A percentile compares a stretch with the other conserved stretches of the same genome.
These are phyloP conservation scores for Cheilosia variabilis DNA, from an alignment of 2,888 invertebrate genomes.

Conservation along the genomic window DNA sequence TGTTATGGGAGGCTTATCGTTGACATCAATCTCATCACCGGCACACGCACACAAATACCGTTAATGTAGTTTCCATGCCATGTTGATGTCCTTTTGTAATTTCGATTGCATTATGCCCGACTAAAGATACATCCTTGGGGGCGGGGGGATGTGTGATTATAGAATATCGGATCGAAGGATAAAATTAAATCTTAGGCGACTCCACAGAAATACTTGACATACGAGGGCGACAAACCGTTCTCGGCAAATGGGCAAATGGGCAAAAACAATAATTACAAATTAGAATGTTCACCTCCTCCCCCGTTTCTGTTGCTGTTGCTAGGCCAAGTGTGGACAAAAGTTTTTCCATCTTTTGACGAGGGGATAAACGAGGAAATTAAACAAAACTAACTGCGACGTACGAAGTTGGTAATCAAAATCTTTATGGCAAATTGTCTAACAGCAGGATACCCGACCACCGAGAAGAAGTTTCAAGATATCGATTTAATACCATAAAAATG, in stretches of 20 bases:
- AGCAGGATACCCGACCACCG: background rate
- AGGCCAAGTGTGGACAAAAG: background rate
- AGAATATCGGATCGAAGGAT: conserved; percentile 51
- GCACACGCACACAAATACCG: conserved; percentile 6
- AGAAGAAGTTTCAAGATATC: background rate
- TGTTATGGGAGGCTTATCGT: conserved; percentile 56
- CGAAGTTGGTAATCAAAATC: background rate
- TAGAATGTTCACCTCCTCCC: conserved; percentile 30
- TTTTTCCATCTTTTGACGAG: background rate
- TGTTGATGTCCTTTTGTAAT: conserved; percentile 48
- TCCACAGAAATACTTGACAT: background rate
- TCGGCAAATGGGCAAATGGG: conserved; percentile 8
- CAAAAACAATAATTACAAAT: conserved; percentile 54
- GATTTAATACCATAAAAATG: background rate
- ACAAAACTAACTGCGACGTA: background rate
- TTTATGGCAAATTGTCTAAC: background rate
- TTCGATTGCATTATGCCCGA: conserved; percentile 46
- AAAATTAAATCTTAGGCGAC: conserved; percentile 60
- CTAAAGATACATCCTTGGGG: conserved; percentile 13
- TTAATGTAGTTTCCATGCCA: conserved; percentile 48
- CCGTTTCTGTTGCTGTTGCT: background rate
- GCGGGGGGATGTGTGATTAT: conserved; percentile 27
- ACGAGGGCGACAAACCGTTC: conserved; percentile 1
- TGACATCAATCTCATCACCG: conserved; percentile 36
- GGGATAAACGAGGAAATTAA: background rate